These are phyloP conservation scores for Acrobeloides nanus DNA, from an alignment of 2,888 invertebrate species.

Conservation along the genomic window DNA sequence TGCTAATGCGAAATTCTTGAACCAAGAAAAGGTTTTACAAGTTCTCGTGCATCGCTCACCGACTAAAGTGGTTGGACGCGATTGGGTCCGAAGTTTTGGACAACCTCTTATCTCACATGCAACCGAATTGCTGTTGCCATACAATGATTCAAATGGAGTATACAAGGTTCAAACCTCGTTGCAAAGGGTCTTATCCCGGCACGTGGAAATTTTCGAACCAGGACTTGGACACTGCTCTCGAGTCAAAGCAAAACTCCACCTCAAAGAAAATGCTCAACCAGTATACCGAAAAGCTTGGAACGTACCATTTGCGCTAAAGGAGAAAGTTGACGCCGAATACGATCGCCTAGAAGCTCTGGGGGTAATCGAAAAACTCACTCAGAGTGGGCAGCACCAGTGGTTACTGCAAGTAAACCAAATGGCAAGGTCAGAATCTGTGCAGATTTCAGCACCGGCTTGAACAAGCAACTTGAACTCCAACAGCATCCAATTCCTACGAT, in stretches of 20 bases:
- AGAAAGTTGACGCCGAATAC: slow-evolving; percentile 17
- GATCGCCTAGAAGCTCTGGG: slow-evolving; percentile 16
- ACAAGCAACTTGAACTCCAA: slow-evolving; percentile 19
- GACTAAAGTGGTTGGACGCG: too few relatives aligned
- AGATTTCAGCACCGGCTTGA: slow-evolving; percentile 33
- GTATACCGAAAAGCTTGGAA: slow-evolving; percentile 11
- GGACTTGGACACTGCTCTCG: slow-evolving; percentile 17
- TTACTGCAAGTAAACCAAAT: slow-evolving; percentile 27
- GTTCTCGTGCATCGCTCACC: too few relatives aligned
- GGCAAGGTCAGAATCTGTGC: slow-evolving; percentile 30
- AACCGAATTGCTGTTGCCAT: too few relatives aligned
- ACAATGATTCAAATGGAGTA: too few relatives aligned
- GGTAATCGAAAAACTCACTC: slow-evolving; percentile 21
- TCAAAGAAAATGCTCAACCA: slow-evolving; percentile 13
- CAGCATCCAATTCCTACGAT: slow-evolving; percentile 29
- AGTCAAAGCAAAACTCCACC: slow-evolving; percentile 9
- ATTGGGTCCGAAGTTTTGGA: too few relatives aligned
- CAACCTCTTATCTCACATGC: too few relatives aligned
- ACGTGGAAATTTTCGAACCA: slow-evolving; percentile 11
- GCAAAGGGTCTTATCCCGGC: too few relatives aligned
- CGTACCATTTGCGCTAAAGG: slow-evolving; percentile 16
- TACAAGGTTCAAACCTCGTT: too few relatives aligned
- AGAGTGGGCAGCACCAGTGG: slow-evolving; percentile 32
- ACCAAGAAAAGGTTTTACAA: too few relatives aligned
- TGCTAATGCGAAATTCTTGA: too few relatives aligned